Evolutionary conservation across 1,140 invertebrate species (phyloP), one percentile per base, ranked within the genome.

Genomic region (Hesperophylax magnus): DNA sequence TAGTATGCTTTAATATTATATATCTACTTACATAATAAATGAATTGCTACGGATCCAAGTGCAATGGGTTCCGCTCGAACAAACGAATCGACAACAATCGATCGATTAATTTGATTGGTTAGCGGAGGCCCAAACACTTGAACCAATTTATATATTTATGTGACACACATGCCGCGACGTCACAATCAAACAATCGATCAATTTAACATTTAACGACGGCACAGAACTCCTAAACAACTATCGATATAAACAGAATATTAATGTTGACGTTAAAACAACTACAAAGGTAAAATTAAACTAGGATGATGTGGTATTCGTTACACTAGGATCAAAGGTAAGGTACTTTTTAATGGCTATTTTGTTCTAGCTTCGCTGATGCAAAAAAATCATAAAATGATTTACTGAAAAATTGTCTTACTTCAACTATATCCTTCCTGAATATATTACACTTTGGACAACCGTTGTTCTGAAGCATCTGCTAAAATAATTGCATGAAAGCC

Each of bases 81-180:
- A 31, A 34, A 27, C 17, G 27, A 65, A 31, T 65, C 20, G 5
- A 54, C 47, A 53, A 58, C 24, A 76, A 60, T 76, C 54, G 56
- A 76, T 76, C 72, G 22, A 76, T 76, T 34, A 31, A 31, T 60
- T 31, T 60, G 27, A 58, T 76, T 76, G 72, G 27, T 31, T 20
- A 76, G 72, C 72, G 56, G 18, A n/a, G 54, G 54, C 22, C 72
- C 18, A 34, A 58, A 60, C 56, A 76, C 54, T 76, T 61, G 72
- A 76, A 76, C 56, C 72, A 76, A 76, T 76, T 76, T 76, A 76
- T 58, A 39, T 76, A 76, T 58, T 58, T 76, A 76, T 61, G 34
- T 34, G 72, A 76, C 56, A 76, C 54, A 60, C 54, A 60, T 58
- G 56, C 34, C 20, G 72, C 22, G 54, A 75, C 54, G 72, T 76